Evolutionary conservation across 2,113 vertebrate species (phyloP), one percentile per base, ranked within the genome.

Genomic region (Trematocara stigmaticum): DNA sequence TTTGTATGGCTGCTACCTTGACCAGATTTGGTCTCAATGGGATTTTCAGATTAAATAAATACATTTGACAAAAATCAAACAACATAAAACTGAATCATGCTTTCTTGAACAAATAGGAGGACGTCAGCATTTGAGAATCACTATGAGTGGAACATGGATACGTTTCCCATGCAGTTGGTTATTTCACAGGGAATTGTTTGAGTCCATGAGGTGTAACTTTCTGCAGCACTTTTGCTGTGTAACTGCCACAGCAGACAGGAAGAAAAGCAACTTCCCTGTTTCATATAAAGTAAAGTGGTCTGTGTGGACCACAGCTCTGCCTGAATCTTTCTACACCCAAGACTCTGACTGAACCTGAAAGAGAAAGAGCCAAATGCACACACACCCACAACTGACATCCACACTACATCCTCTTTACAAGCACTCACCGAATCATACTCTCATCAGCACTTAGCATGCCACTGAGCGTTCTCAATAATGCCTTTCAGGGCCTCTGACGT

Each of bases 191-290:
- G n/a, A 81, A 34, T 34, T 26, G 6, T 71, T 38, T 7, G 12
- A 10, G 29, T 49, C 57, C 51, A 11, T 16, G 5, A 79, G 59
- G 47, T 40, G 16, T 5, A 7, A 38, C 20, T 79, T 84, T 83
- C 69, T 79, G 42, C 82, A 85, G 52, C 59, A 61, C 64, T 84
- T 74, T 83, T 8, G 79, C 78, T 82, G 26, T n/a, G 34, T 26
- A 82, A 64, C 23, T 7, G 35, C 56, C 34, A 59, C 31, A 8
- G 45, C 81, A 91, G 49, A 92, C 85, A 93, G 93, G 93, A 94
- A 95, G 84, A 91, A 86, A 90, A 84, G 90, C 86, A 84, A 94
- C 94, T 93, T 94, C 91, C 86, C 89, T 71, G 40, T 94, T 88
- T 94, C 85, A 84, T 6, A 74, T 40, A 76, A 34, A 82, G 61